These are phyloP conservation scores for Sylvilagus floridanus DNA, from an alignment of 2,797 vertebrate genomes.

Conservation along the genomic window DNA sequence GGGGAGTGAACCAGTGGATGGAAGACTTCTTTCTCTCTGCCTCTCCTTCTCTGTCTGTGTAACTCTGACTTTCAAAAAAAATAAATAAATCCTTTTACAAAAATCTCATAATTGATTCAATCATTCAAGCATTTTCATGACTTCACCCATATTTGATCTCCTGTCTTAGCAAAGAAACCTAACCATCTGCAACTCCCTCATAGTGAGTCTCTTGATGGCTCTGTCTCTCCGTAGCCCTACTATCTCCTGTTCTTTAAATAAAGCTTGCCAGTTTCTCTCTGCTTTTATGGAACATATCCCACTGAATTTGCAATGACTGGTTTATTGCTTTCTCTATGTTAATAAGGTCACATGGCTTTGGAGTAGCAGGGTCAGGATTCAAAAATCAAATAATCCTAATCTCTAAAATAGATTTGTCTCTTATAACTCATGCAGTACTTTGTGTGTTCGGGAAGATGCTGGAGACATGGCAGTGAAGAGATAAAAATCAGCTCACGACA, in stretches of 20 bases:
- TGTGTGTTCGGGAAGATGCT: background rate
- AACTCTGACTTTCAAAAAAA: too few species aligned
- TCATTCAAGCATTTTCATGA: background rate
- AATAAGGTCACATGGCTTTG: background rate
- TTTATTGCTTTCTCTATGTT: background rate
- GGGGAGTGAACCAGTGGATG: too few species aligned
- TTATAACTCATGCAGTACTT: background rate
- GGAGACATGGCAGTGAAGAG: background rate
- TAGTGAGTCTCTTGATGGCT: background rate
- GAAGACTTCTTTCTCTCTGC: too few species aligned
- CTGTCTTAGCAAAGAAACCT: background rate
- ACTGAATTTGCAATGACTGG: background rate
- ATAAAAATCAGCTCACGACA: conserved; percentile 8
- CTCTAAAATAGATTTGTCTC: background rate
- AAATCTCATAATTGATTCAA: background rate
- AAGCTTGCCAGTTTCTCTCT: background rate
- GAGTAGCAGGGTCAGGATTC: background rate
- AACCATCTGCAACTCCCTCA: background rate
- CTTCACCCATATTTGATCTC: background rate
- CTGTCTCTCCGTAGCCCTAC: rapidly evolving
- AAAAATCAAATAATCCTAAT: conserved; percentile 20
- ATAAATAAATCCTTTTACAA: background rate
- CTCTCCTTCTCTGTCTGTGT: too few species aligned
- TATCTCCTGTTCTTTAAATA: background rate
- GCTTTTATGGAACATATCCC: background rate